These are phyloP conservation scores for Pogona vitticeps DNA, from an alignment of 2,113 vertebrate genomes.

Conservation along the genomic window DNA sequence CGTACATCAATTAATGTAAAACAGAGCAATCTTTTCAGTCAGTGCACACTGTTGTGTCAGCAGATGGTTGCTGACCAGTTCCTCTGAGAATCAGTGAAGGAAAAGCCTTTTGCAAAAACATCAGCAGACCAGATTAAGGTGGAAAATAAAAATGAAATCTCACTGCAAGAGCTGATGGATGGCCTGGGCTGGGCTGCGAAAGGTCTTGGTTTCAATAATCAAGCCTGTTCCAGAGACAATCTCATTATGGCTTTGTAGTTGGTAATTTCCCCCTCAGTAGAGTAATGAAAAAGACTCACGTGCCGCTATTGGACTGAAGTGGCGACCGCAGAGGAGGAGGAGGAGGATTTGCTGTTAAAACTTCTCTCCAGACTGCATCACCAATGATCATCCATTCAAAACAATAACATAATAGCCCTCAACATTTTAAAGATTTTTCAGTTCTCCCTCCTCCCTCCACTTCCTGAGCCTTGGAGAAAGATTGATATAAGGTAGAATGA, in stretches of 20 bases:
- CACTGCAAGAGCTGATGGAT: not conserved
- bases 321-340: conserved; percentile 19
- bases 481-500: not conserved
- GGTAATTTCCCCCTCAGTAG: conserved; percentile 19
- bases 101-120: not conserved
- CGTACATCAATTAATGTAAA: not conserved
- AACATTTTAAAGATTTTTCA: conserved; percentile 38
- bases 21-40: not conserved
- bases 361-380: conserved; percentile 8
- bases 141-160: not conserved
- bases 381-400: conserved; percentile 30
- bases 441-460: not conserved
- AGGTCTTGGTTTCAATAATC: not conserved
- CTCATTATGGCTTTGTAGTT: conserved; percentile 20
- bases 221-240: conserved; percentile 40
- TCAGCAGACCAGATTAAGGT: not conserved
- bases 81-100: accelerated
- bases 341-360: conserved; percentile 36
- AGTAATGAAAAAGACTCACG: conserved; percentile 31
- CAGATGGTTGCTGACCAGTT: not conserved
- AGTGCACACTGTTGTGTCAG: not conserved
- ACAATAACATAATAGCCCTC: not conserved
- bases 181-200: not conserved
- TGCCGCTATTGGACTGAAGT: conserved; percentile 43
- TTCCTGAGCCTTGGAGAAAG: conserved; percentile 22